Conservation (phyloP, 2,797 vertebrate genomes). For the Sibirionetta formosa region DNA sequence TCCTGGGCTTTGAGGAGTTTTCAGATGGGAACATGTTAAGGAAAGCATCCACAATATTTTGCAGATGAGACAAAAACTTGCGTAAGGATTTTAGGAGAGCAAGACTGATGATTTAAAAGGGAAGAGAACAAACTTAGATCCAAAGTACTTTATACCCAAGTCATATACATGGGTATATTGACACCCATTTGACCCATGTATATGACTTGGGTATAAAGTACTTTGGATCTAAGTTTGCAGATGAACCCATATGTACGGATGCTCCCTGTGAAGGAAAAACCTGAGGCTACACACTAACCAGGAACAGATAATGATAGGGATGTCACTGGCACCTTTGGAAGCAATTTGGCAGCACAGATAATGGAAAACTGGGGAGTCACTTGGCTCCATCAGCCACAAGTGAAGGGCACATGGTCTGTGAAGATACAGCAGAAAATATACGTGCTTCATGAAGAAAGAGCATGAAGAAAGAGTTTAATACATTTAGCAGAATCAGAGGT, state of each 20-base stretch:
- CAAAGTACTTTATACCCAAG: no score
- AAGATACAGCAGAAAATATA: background rate
- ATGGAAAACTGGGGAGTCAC: background rate
- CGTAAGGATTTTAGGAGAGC: background rate
- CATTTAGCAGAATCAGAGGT: background rate
- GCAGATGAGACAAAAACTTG: accelerated
- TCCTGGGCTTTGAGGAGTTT: background rate
- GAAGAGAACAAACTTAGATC: background rate
- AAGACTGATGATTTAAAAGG: background rate
- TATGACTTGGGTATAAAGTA: accelerated
- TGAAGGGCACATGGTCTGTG: background rate
- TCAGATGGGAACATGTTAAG: background rate
- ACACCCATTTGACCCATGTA: no score
- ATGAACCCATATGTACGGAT: background rate
- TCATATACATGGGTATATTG: no score
- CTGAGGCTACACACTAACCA: background rate
- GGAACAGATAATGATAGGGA: background rate
- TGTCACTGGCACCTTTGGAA: background rate
- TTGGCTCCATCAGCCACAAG: background rate
- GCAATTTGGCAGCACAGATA: background rate
- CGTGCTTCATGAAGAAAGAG: background rate
- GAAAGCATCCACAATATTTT: background rate
- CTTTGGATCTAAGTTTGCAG: background rate
- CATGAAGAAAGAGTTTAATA: background rate
- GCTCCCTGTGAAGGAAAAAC: background rate